Base-by-base conservation (phyloP, 1,140 invertebrate species). In the Drosophila persimilis region DNA sequence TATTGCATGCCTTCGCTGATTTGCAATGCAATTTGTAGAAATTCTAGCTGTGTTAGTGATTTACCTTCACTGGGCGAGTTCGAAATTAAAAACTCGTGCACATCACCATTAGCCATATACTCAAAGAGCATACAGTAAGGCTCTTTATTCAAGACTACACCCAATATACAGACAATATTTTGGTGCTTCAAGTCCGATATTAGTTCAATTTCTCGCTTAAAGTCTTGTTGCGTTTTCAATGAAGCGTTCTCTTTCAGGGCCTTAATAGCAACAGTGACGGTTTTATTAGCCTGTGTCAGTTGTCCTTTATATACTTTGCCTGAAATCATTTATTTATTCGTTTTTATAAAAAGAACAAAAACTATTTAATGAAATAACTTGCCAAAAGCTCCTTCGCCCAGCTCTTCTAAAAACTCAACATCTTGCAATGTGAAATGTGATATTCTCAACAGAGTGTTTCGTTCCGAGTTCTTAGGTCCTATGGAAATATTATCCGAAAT, bases 1-100 rank as follows among this genome's bases (percentile, higher is more conserved):
- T 99, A 99, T 86, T 99, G 98, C 98, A 99, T 99, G 52, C 97
- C 96, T 92, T 97, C 95, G 59, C 98, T 97, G 76, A 99, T 97
- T 92, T 99, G 98, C 55, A 96, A 93, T 48, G 97, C 95, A 69
- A 98, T 96, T 81, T 95, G 93, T 41, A 97, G 92, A 91, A 98
- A 96, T 83, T 97, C 96, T 35, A 94, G 92, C 70, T 96, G 95
- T 26, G 96, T 95, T 17, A 99, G 92, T 22, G 94, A 92, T 66
- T 94, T 94, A 15, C 94, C 94, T 76, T 96, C 95, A 61, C 95
- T 95, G 1, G 97, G 97, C 1, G 97, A 98, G 90, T 98, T 95
- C 15, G 95, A 94, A 70, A 98, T 96, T 4, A 99, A 92, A 92
- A 98, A 99, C 90, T 99, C 98, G 90, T 99, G 97, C 7, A 99